Conservation (phyloP, 2,888 invertebrate species). For the Flexamia atlantica region DNA sequence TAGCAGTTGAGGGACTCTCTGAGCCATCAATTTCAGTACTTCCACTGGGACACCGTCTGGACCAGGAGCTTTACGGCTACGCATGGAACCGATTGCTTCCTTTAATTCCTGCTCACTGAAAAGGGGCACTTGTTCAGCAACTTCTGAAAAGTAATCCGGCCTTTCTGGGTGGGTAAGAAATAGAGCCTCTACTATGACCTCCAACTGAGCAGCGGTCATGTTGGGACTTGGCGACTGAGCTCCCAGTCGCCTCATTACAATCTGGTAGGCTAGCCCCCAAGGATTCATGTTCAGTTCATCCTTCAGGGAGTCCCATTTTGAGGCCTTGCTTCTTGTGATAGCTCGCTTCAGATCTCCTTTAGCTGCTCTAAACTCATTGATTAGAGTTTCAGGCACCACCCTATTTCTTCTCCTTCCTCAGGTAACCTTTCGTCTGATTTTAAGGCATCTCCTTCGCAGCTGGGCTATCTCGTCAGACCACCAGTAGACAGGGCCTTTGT, state of each 20-base stretch:
- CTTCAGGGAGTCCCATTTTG: background rate
- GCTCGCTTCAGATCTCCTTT: background rate
- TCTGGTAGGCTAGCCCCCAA: background rate
- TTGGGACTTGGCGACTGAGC: background rate
- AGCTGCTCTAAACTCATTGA: background rate
- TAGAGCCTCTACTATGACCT: constrained; percentile 46
- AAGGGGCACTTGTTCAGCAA: too few species aligned
- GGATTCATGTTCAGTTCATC: too few species aligned
- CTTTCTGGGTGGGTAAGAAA: constrained; percentile 40
- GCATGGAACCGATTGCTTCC: constrained; percentile 53
- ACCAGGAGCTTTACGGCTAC: constrained; percentile 55
- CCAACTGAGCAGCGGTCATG: background rate
- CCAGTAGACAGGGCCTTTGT: too few species aligned
- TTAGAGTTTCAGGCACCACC: too few species aligned
- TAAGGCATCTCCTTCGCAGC: too few species aligned
- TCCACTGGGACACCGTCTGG: constrained; percentile 58
- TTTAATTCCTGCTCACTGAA: too few species aligned
- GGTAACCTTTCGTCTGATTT: too few species aligned
- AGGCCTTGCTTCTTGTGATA: background rate
- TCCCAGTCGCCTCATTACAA: background rate
- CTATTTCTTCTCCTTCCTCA: too few species aligned
- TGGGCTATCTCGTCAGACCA: too few species aligned
- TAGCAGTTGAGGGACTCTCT: background rate
- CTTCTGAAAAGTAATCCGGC: too few species aligned
- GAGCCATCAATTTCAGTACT: constrained; percentile 39